phyloP scores from a whole-genome alignment of 92 coral and sea anemone genomes.

The Epizoanthus ramosus region DNA sequence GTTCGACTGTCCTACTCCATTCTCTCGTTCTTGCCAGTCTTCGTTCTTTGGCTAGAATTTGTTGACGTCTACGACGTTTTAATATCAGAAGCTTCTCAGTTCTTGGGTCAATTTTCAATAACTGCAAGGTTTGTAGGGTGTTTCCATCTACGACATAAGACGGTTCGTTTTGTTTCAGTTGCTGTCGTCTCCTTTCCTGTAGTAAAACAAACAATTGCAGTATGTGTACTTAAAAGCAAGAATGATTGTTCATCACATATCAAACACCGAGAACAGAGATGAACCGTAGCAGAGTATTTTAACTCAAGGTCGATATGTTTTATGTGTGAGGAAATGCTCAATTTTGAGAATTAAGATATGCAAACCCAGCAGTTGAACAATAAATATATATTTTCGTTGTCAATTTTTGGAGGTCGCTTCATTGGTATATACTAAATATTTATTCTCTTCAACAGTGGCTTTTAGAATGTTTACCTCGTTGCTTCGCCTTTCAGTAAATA shows the following conservation, averaged over 20 bases:
- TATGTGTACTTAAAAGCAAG: not conserved
- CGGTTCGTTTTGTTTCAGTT: slow-evolving; percentile 6
- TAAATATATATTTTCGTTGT: too few relatives aligned
- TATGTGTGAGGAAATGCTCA: too few relatives aligned
- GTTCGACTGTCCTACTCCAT: not conserved
- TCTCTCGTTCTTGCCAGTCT: slow-evolving; percentile 3
- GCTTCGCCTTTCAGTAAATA: too few relatives aligned
- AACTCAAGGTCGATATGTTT: too few relatives aligned
- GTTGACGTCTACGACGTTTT: slow-evolving; percentile 37
- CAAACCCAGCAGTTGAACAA: too few relatives aligned
- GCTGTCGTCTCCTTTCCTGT: slow-evolving; percentile 10
- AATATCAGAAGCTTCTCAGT: slow-evolving; percentile 34
- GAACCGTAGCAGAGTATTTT: too few relatives aligned
- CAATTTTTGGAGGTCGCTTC: too few relatives aligned
- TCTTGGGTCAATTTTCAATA: slow-evolving; percentile 30
- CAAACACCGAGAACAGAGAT: too few relatives aligned
- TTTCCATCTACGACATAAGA: slow-evolving; percentile 22
- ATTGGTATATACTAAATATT: too few relatives aligned
- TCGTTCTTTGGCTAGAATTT: slow-evolving; percentile 14
- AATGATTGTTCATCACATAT: not conserved
- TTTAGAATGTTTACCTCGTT: too few relatives aligned
- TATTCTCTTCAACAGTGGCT: too few relatives aligned
- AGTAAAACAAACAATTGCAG: not conserved
- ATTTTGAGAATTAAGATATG: too few relatives aligned
- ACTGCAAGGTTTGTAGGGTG: slow-evolving; percentile 7